Base-by-base conservation (phyloP, 2,888 invertebrate species). In the Oeneis ivallda region DNA sequence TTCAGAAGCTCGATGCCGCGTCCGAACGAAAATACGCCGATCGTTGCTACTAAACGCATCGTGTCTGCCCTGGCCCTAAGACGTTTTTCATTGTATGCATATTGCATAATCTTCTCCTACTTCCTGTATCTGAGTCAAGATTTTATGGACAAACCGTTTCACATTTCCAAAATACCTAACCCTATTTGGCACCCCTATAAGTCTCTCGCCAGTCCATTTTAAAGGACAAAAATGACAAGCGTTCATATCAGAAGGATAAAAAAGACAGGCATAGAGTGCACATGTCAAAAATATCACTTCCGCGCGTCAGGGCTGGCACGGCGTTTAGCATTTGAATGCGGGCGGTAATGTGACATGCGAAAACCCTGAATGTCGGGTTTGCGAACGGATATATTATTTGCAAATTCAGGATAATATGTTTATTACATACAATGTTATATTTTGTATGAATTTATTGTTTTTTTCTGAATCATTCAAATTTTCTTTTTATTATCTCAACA, bases 291-390 rank as follows among this genome's bases (percentile, higher is more conserved):
- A 79, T 83, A 84, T 89, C 87, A 83, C 82, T 89, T 89, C 86
- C 85, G 86, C 80, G 69, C 84, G 87, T 87, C 86, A 83, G 83
- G 87, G 83, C 76, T 83, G 86, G 77, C 81, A 83, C 87, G 82
- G 88, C 84, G 87, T 89, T 91, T 89, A 89, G 89, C 89, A 91
- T 90, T 79, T 81, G 85, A 87, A 85, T 84, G 83, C 74, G 78
- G 75, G 76, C 81, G 76, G 81, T 90, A 90, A 91, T 89, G 82
- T 90, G 91, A 91, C 90, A 89, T 81, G 88, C 77, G 91, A 91
- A 85, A 88, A 85, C 89, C 87, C 83, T 83, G 75, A 72, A 74
- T 74, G 75, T 77, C 61, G 10, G 61, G 43, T 32, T 56, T 19
- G 64, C 26, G 43, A 62, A 50, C 43, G 57, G 53, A 62, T 54